These are phyloP conservation scores for Zeugodacus cucurbitae DNA, from an alignment of 1,140 invertebrate genomes.

Conservation along the genomic window DNA sequence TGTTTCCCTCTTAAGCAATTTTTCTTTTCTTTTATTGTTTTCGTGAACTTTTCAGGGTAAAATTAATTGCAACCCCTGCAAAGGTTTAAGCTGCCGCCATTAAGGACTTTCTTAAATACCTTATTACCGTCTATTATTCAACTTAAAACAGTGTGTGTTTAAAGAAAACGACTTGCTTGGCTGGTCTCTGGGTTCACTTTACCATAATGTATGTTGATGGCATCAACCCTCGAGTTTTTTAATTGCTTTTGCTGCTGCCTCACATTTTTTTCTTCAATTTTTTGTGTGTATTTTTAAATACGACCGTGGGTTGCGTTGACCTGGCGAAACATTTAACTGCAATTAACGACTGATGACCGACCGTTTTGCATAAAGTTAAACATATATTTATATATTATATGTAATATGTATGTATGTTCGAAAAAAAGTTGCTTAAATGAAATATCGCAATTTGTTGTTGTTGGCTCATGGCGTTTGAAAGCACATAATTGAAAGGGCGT, in stretches of 20 bases:
- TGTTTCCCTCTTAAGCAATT: neutral
- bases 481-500: conserved; percentile 26
- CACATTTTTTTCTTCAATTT: neutral
- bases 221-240: conserved; percentile 1
- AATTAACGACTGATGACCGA: conserved; percentile 33
- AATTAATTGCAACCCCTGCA: conserved; percentile 21
- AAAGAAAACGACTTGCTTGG: neutral
- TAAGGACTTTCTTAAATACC: neutral
- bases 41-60: neutral
- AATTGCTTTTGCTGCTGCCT: neutral
- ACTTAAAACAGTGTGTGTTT: neutral
- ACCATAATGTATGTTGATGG: neutral
- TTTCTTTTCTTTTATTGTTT: neutral
- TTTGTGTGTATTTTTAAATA: neutral
- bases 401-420: neutral
- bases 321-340: conserved; percentile 36
- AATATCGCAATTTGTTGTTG: neutral
- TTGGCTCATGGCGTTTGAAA: neutral
- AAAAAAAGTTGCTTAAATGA: conserved; percentile 26
- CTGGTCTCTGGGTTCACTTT: neutral
- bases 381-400: neutral
- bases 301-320: neutral
- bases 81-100: neutral
- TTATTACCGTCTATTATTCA: conserved; percentile 4
- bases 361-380: conserved; percentile 11